Evolutionary conservation across 2,797 vertebrate species (phyloP).

Genomic region (Pipistrellus pygmaeus): DNA sequence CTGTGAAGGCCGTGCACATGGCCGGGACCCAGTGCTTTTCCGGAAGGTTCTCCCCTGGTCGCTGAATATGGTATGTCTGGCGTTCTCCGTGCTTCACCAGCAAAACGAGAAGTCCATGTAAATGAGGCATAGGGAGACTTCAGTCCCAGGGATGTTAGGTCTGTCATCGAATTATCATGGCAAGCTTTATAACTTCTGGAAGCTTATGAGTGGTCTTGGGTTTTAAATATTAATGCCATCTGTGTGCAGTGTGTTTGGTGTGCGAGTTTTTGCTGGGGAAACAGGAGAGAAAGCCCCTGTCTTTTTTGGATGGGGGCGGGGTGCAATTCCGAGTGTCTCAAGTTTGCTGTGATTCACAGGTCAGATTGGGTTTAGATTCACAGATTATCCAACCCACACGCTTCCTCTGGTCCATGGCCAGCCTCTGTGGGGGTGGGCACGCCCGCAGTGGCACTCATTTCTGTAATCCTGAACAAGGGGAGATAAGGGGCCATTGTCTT

Average conservation of each 20-base stretch:
- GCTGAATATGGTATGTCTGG: accelerated
- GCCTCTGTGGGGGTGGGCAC: background rate
- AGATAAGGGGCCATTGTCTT: constrained; percentile 45
- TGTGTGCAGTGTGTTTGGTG: background rate
- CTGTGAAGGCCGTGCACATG: background rate
- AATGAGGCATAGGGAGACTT: background rate
- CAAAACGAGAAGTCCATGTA: background rate
- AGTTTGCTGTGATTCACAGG: background rate
- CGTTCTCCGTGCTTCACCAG: background rate
- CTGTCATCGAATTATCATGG: background rate
- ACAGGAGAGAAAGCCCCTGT: background rate
- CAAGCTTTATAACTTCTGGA: background rate
- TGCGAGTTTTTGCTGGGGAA: background rate
- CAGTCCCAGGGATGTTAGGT: background rate
- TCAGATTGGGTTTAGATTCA: background rate
- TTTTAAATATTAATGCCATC: background rate
- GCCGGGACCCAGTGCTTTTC: background rate
- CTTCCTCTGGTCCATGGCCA: background rate
- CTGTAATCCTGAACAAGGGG: constrained; percentile 20
- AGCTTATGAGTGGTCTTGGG: background rate
- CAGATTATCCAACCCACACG: background rate
- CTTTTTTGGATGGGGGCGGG: background rate
- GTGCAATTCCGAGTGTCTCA: background rate
- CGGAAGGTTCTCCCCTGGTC: background rate
- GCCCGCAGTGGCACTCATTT: background rate